phyloP scores from a whole-genome alignment of 1,140 invertebrate species.

The Portunus trituberculatus region DNA sequence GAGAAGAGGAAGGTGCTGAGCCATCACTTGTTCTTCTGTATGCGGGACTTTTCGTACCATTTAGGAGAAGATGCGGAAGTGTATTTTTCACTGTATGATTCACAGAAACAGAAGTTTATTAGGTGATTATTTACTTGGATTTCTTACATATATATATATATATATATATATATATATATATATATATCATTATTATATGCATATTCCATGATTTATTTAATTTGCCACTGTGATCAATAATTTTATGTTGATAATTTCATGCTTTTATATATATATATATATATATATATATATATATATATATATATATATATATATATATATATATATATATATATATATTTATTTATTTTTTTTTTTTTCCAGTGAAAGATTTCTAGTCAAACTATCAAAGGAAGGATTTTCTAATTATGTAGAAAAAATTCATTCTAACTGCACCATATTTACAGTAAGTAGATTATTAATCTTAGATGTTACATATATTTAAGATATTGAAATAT shows the following conservation, averaged over 20 bases:
- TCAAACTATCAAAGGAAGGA: conserved; percentile 92
- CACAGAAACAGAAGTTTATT: conserved; percentile 84
- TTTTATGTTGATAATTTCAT: conserved; percentile 10
- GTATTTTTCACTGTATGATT: conserved; percentile 92
- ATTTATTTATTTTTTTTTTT: no score
- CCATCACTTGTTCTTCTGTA: conserved; percentile 92
- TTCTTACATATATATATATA: not conserved
- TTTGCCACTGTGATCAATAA: not conserved
- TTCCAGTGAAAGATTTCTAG: conserved; percentile 91
- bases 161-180: not conserved
- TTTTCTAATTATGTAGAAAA: conserved; percentile 94
- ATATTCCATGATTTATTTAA: not conserved
- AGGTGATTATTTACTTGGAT: conserved; percentile 79
- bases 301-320: no score
- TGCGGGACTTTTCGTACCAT: conserved; percentile 92
- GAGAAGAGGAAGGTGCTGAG: conserved; percentile 84
- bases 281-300: no score
- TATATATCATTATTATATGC: not conserved
- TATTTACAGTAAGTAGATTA: conserved; percentile 88
- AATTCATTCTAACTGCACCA: conserved; percentile 91
- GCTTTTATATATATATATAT: no score
- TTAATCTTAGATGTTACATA: not conserved
- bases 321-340: no score
- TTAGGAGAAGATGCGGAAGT: conserved; percentile 94
- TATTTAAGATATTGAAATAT: not conserved